These are phyloP conservation scores for Pentamera pediparva DNA, from an alignment of 53 echinoderm and acorn worm genomes.

Conservation along the genomic window DNA sequence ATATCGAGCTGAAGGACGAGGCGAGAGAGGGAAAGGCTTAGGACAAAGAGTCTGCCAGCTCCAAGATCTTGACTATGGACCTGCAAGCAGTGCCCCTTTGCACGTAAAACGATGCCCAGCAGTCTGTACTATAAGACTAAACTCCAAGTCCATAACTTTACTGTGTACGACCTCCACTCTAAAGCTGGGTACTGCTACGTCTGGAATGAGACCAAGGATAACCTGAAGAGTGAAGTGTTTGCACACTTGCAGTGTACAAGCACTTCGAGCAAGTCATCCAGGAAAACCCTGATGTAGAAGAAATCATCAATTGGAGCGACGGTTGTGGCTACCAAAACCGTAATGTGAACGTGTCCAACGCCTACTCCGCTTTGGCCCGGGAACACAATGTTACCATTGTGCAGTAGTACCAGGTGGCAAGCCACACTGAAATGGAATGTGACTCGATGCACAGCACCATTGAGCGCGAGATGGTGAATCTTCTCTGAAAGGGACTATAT, in stretches of 20 bases:
- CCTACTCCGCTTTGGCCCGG: not conserved
- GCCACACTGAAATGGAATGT: slow-evolving; percentile 34
- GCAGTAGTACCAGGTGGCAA: slow-evolving; percentile 28
- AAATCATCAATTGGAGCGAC: slow-evolving; percentile 30
- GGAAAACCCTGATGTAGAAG: not conserved
- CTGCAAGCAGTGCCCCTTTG: not conserved
- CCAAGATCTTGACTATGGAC: not conserved
- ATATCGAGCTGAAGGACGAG: not conserved
- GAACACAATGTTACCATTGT: not conserved
- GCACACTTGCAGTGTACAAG: not conserved
- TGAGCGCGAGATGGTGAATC: slow-evolving; percentile 1
- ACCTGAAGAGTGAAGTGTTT: slow-evolving; percentile 3
- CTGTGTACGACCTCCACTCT: slow-evolving; percentile 3
- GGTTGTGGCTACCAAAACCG: slow-evolving; percentile 39
- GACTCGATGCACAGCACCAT: slow-evolving; percentile 28
- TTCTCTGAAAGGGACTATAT: slow-evolving; percentile 22
- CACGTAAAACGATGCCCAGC: slow-evolving; percentile 10
- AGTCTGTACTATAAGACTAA: slow-evolving; percentile 32
- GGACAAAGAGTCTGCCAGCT: not conserved
- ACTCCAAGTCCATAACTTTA: slow-evolving; percentile 29
- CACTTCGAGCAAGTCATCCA: not conserved
- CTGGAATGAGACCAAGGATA: not conserved
- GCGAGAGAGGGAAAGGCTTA: not conserved
- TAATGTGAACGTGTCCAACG: slow-evolving; percentile 15
- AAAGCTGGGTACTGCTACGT: slow-evolving; percentile 26